Evolutionary conservation across 2,888 invertebrate genomes (phyloP).

Genomic region (Oxytorus armatus): DNA sequence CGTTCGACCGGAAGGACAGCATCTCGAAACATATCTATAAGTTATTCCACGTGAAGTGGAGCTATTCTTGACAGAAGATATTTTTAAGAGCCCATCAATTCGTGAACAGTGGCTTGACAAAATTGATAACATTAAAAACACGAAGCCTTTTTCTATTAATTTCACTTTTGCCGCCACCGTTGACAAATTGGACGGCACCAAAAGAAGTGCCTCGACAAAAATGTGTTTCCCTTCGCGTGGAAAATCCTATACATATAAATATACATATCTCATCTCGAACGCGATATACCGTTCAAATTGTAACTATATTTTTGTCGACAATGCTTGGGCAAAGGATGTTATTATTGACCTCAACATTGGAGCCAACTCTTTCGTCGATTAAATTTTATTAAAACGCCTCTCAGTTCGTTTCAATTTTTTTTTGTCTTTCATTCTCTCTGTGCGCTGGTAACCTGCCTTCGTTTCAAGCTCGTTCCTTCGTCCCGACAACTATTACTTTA

Average conservation of each 20-base stretch:
- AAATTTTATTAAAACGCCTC: constrained; percentile 27
- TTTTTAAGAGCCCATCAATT: not conserved
- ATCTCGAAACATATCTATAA: constrained; percentile 19
- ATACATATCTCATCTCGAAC: not conserved
- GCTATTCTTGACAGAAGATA: not conserved
- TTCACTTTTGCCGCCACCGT: too few species aligned
- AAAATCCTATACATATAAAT: not conserved
- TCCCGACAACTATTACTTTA: constrained; percentile 28
- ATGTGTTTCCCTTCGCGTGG: not conserved
- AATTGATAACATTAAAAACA: too few species aligned
- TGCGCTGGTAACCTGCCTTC: constrained; percentile 13
- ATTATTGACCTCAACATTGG: constrained; percentile 16
- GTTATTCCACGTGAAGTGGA: not conserved
- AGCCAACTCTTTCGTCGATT: constrained; percentile 44
- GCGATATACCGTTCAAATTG: constrained; percentile 54
- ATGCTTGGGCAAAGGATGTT: constrained; percentile 3
- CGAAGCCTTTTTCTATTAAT: too few species aligned
- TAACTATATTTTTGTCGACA: constrained; percentile 46
- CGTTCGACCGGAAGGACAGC: constrained; percentile 54
- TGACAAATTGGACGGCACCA: too few species aligned
- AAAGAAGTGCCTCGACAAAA: too few species aligned
- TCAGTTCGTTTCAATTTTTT: constrained; percentile 1
- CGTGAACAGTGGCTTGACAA: not conserved
- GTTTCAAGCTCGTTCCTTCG: constrained; percentile 1
- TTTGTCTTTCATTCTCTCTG: constrained; percentile 13